phyloP scores from a whole-genome alignment of 2,888 invertebrate species.

The Autographa gamma region DNA sequence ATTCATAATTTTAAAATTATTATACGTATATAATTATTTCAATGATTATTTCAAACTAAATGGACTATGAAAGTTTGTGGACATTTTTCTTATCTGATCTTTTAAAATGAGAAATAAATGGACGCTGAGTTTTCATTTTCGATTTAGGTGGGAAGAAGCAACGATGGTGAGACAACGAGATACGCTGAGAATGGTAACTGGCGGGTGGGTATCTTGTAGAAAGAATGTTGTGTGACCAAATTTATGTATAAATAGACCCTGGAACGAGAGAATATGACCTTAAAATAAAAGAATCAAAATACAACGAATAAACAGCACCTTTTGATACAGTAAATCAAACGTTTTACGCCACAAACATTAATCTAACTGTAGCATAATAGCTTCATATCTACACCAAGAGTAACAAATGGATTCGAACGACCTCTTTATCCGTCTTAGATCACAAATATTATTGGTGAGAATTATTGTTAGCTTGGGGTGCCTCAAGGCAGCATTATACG shows the following conservation, averaged over 20 bases:
- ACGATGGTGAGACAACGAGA: conserved; percentile 79
- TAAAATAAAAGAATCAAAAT: conserved; percentile 11
- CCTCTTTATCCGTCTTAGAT: conserved; percentile 77
- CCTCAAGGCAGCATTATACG: conserved; percentile 80
- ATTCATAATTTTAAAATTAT: too few relatives aligned
- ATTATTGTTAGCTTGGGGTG: conserved; percentile 84
- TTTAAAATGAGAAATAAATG: conserved; percentile 80
- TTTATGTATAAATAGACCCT: neutral
- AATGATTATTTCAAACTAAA: conserved; percentile 61
- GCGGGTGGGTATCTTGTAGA: conserved; percentile 85
- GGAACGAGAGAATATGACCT: neutral
- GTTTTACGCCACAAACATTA: conserved; percentile 40
- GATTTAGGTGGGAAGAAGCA: conserved; percentile 86
- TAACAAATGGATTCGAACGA: conserved; percentile 76
- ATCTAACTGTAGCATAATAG: conserved; percentile 33
- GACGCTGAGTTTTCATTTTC: conserved; percentile 88
- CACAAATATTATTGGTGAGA: conserved; percentile 84
- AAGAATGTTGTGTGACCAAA: conserved; percentile 56
- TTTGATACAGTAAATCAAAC: conserved; percentile 38
- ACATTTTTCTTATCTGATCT: conserved; percentile 78
- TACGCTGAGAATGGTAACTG: conserved; percentile 84
- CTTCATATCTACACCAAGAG: conserved; percentile 59
- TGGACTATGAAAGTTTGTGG: conserved; percentile 79
- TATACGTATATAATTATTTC: conserved; percentile 61
- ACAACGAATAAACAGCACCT: conserved; percentile 7